A percentile compares a stretch with the other conserved stretches of the same genome.
These are phyloP conservation scores for Archegozetes longisetosus DNA, from an alignment of 1,140 invertebrate genomes.

Conservation along the genomic window DNA sequence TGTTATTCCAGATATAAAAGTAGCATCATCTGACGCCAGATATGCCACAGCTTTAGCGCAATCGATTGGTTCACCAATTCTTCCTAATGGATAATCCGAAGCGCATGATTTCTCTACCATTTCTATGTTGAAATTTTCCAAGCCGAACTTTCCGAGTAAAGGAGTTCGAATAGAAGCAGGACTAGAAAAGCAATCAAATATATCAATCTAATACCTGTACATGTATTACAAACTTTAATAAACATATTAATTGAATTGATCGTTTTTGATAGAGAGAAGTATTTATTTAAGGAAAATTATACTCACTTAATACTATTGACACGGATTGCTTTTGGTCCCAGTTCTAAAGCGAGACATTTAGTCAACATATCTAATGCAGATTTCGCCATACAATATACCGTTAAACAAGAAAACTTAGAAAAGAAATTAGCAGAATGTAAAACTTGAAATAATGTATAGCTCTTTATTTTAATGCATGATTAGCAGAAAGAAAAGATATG, in stretches of 20 bases:
- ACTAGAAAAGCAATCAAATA: not conserved
- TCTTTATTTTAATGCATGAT: too few species aligned
- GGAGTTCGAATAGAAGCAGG: constrained; percentile 10
- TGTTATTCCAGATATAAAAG: constrained; percentile 60
- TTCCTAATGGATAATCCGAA: not conserved
- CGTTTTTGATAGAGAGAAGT: too few species aligned
- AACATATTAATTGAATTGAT: too few species aligned
- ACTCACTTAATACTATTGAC: constrained; percentile 23
- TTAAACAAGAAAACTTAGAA: too few species aligned
- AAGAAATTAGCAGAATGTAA: too few species aligned
- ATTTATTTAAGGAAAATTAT: not conserved
- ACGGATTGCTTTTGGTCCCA: constrained; percentile 26
- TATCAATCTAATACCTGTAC: too few species aligned
- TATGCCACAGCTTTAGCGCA: constrained; percentile 61
- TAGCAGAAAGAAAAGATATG: too few species aligned
- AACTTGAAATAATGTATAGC: too few species aligned
- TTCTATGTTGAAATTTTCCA: not conserved
- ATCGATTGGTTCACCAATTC: constrained; percentile 14
- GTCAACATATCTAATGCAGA: constrained; percentile 29
- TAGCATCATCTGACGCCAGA: constrained; percentile 56
- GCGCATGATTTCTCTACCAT: not conserved
- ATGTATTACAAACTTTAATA: too few species aligned
- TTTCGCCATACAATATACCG: constrained; percentile 26
- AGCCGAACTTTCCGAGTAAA: not conserved
- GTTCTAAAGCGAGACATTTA: constrained; percentile 28